Base-by-base conservation (phyloP, 2,113 vertebrate genomes). In the Bambusicola thoracicus region DNA sequence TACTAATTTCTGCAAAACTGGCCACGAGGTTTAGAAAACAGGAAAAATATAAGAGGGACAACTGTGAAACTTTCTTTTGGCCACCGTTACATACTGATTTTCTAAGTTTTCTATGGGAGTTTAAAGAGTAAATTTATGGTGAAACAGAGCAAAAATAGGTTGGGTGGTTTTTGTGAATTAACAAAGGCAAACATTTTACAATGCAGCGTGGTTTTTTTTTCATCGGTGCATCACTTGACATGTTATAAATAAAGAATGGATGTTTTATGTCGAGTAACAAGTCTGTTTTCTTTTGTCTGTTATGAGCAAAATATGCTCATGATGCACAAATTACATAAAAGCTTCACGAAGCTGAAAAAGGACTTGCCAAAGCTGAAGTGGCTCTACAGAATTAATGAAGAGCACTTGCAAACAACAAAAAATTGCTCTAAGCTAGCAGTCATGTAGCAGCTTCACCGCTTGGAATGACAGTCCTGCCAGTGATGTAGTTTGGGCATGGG, bases 321-420 rank as follows among this genome's bases (percentile, higher is more conserved):
- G 73, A 83, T 83, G n/a, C 32, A 95, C 66, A 94, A 78, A 85
- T 94, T 40, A 66, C 70, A 87, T 82, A 93, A 59, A 91, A 84
- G 36, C 19, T 62, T 81, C 16, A 12, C 78, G 40, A 86, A 81
- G 8, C 7, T 58, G 69, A 53, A 75, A 85, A 69, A 85, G 8
- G 78, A 95, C 91, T 70, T 94, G 36, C 34, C 86, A 84, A 65
- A 85, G 25, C 13, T 86, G 75, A 96, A 91, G 44, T 75, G 21
- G 46, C 21, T 92, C 29, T 86, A 65, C 24, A 89, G 69, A 94
- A 87, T 90, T 89, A 91, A 40, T 87, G 75, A 95, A 87, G 34
- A 94, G 34, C n/a, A 59, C 24, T 87, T 38, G 29, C 46, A 96
- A 44, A 68, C 25, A 70, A 70, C 62, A 85, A 65, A 63, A 80